These are phyloP conservation scores for Brachyopa scutellaris DNA, from an alignment of 2,888 invertebrate genomes.

Conservation along the genomic window DNA sequence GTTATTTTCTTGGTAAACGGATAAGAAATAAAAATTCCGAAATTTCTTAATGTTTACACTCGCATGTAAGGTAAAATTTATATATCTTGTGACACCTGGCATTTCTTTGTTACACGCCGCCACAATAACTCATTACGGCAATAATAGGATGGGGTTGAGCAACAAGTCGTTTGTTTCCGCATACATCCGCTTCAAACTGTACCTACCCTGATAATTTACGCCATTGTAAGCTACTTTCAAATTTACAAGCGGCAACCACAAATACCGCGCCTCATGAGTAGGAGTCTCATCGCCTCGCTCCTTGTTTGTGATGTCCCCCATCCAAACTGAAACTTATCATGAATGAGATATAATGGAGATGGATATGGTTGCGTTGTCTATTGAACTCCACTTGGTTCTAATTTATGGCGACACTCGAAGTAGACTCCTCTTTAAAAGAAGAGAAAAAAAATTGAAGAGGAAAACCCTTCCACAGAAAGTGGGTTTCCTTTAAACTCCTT, in stretches of 20 bases:
- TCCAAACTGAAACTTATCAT: no score
- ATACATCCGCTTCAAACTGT: neutral
- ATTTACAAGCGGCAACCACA: neutral
- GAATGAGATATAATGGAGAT: constrained; percentile 2
- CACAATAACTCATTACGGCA: neutral
- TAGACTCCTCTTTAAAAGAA: neutral
- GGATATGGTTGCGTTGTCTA: constrained; percentile 4
- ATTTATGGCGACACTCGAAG: constrained; percentile 41
- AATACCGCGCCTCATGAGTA: constrained; percentile 3
- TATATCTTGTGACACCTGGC: no score
- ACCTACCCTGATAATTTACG: neutral
- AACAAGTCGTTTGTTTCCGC: neutral
- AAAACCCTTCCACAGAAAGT: neutral
- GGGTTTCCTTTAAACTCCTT: constrained; percentile 8
- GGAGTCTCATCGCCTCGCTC: constrained; percentile 4
- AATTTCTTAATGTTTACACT: no score
- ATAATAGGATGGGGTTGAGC: neutral
- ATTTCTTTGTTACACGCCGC: neutral
- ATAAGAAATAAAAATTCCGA: no score
- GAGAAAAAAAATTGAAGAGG: neutral
- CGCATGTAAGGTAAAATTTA: no score
- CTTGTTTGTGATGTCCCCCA: neutral
- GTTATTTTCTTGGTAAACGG: no score
- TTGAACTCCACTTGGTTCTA: constrained; percentile 14
- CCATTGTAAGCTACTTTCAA: neutral